A percentile compares a stretch with the other conserved stretches of the same genome.
These are phyloP conservation scores for Pteromalus puparum DNA, from an alignment of 1,140 invertebrate species.

Conservation along the genomic window DNA sequence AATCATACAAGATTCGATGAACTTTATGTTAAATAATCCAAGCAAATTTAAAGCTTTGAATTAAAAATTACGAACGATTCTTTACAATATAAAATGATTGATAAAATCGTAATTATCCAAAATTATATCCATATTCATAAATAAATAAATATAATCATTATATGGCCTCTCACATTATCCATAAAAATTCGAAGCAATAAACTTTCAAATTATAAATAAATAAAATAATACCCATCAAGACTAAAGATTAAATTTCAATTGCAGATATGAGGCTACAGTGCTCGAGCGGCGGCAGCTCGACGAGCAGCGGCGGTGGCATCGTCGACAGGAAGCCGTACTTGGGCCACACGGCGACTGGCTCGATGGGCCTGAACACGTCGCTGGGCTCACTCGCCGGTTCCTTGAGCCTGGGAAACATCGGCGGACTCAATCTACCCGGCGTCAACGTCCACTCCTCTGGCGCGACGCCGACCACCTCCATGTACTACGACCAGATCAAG, in stretches of 20 bases:
- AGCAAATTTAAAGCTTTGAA: too few relatives aligned
- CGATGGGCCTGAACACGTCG: conserved; percentile 64
- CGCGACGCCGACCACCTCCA: conserved; percentile 52
- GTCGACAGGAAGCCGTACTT: conserved; percentile 71
- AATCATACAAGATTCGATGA: too few relatives aligned
- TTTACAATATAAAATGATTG: not conserved
- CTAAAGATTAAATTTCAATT: conserved; percentile 35
- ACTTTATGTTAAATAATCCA: too few relatives aligned
- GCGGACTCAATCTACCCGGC: conserved; percentile 64
- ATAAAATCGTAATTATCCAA: not conserved
- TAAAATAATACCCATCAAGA: not conserved
- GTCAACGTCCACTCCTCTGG: conserved; percentile 51
- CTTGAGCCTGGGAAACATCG: conserved; percentile 66
- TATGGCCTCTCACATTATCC: too few relatives aligned
- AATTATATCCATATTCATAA: not conserved
- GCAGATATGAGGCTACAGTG: conserved; percentile 66
- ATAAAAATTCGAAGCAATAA: too few relatives aligned
- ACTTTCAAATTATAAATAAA: too few relatives aligned
- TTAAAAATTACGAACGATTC: not conserved
- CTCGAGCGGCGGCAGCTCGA: conserved; percentile 62
- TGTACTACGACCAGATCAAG: conserved; percentile 72
- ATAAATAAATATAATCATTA: conserved; percentile 9
- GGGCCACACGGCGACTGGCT: conserved; percentile 49
- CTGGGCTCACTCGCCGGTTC: conserved; percentile 53
- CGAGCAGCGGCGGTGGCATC: conserved; percentile 65